A percentile compares a stretch with the other conserved stretches of the same genome.
These are phyloP conservation scores for Sebastes reedi DNA, from an alignment of 2,797 vertebrate species.

Conservation along the genomic window DNA sequence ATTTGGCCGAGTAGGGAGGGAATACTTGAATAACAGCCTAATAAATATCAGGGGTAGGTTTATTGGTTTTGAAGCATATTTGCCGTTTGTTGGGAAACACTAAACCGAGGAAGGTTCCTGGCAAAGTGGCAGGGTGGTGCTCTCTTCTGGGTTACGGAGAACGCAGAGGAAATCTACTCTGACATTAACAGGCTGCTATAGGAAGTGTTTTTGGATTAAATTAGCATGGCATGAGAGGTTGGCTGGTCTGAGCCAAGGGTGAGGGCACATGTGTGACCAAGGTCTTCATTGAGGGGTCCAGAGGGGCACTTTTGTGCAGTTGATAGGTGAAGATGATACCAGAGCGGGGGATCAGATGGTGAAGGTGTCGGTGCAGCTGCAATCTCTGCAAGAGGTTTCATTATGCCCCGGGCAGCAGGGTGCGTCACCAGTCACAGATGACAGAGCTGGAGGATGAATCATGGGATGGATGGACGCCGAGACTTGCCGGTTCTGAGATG, in stretches of 20 bases:
- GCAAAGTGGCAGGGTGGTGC: slow-evolving; percentile 84
- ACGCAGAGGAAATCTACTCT: slow-evolving; percentile 83
- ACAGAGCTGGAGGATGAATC: slow-evolving; percentile 65
- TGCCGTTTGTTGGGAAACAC: slow-evolving; percentile 83
- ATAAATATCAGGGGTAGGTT: slow-evolving; percentile 84
- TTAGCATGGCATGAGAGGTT: slow-evolving; percentile 76
- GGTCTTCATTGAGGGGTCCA: slow-evolving; percentile 20
- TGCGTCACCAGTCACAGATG: slow-evolving; percentile 66
- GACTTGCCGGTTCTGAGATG: slow-evolving; percentile 51
- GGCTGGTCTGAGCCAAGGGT: slow-evolving; percentile 42
- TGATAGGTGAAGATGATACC: slow-evolving; percentile 48
- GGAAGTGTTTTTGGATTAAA: slow-evolving; percentile 89
- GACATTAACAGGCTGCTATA: slow-evolving; percentile 88
- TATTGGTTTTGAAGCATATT: slow-evolving; percentile 87
- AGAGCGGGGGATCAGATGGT: slow-evolving; percentile 9
- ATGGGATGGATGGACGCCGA: slow-evolving; percentile 61
- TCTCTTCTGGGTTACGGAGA: slow-evolving; percentile 82
- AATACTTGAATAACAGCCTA: slow-evolving; percentile 84
- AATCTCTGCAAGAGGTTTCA: slow-evolving; percentile 48
- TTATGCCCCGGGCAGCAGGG: slow-evolving; percentile 46
- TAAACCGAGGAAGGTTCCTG: slow-evolving; percentile 84
- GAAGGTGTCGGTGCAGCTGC: slow-evolving; percentile 55
- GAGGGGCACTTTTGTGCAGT: not conserved
- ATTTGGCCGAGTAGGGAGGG: slow-evolving; percentile 63
- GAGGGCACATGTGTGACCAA: slow-evolving; percentile 46